These are phyloP conservation scores for Lasiurus borealis DNA, from an alignment of 2,113 vertebrate genomes.

Conservation along the genomic window DNA sequence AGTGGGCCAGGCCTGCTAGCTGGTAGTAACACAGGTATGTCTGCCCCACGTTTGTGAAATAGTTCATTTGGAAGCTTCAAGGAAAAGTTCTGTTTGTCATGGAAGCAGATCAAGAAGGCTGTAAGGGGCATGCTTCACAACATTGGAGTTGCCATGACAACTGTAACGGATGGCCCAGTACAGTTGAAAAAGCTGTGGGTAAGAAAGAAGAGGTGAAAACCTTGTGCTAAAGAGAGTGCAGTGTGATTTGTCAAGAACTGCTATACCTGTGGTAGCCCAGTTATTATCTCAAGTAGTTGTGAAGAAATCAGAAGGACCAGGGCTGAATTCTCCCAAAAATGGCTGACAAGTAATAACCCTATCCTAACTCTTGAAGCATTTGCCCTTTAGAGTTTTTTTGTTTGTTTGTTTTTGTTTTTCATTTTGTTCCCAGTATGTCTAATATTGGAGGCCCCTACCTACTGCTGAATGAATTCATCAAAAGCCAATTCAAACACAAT, in stretches of 20 bases:
- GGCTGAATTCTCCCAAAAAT: not conserved
- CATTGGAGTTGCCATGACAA: slow-evolving; percentile 47
- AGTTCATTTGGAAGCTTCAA: slow-evolving; percentile 23
- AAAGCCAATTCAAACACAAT: slow-evolving; percentile 5
- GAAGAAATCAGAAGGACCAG: slow-evolving; percentile 18
- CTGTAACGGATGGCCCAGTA: not conserved
- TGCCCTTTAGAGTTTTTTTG: not conserved
- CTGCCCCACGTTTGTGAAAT: not conserved
- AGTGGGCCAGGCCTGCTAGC: not conserved
- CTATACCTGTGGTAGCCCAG: not conserved
- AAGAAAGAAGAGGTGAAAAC: slow-evolving; percentile 24
- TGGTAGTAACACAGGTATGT: not conserved
- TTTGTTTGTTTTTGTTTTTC: not conserved
- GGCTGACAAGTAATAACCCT: not conserved
- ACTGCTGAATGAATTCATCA: not conserved
- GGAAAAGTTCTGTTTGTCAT: not conserved
- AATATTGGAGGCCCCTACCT: not conserved
- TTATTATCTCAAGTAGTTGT: not conserved
- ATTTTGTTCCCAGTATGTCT: slow-evolving; percentile 27
- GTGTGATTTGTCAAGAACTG: not conserved
- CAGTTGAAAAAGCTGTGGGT: not conserved
- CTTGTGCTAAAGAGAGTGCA: not conserved
- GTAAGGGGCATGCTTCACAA: not conserved
- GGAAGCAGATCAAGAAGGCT: slow-evolving; percentile 45
- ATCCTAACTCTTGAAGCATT: not conserved